Evolutionary conservation across 2,797 vertebrate genomes (phyloP).

Genomic region (Pyrocephalus nanus): DNA sequence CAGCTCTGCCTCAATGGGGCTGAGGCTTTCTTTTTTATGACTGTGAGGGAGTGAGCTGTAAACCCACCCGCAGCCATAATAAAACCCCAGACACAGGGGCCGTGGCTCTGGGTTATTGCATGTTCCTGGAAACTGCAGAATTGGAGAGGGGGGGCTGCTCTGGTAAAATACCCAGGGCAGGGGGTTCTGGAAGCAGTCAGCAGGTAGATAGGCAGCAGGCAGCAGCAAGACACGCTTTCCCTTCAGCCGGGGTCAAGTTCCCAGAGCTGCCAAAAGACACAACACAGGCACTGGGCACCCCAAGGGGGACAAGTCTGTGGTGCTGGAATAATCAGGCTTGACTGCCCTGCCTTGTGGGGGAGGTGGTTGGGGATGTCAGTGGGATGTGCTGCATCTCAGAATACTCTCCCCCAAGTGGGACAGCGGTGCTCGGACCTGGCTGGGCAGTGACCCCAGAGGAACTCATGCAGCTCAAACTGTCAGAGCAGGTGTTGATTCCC

Average conservation of each 20-base stretch:
- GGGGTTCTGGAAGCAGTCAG: slow-evolving; percentile 73
- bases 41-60: not conserved
- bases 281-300: slow-evolving; percentile 41
- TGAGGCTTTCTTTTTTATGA: slow-evolving; percentile 6
- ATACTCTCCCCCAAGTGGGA: accelerated
- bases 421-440: accelerated
- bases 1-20: not conserved
- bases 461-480: not conserved
- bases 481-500: not conserved
- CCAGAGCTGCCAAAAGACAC: slow-evolving; percentile 69
- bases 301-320: not conserved
- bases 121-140: slow-evolving; percentile 31
- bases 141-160: not conserved
- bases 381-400: accelerated
- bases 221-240: slow-evolving; percentile 44
- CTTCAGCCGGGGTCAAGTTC: slow-evolving; percentile 73
- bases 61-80: slow-evolving; percentile 6
- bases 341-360: not conserved
- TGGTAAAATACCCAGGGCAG: slow-evolving; percentile 30
- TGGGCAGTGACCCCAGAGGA: not conserved
- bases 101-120: slow-evolving; percentile 17
- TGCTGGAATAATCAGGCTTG: not conserved
- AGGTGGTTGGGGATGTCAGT: not conserved
- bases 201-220: slow-evolving; percentile 67
- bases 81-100: slow-evolving; percentile 57